Evolutionary conservation across 2,888 invertebrate species (phyloP), one percentile per base, ranked within the genome.

Genomic region (Agrilus cyanescens): DNA sequence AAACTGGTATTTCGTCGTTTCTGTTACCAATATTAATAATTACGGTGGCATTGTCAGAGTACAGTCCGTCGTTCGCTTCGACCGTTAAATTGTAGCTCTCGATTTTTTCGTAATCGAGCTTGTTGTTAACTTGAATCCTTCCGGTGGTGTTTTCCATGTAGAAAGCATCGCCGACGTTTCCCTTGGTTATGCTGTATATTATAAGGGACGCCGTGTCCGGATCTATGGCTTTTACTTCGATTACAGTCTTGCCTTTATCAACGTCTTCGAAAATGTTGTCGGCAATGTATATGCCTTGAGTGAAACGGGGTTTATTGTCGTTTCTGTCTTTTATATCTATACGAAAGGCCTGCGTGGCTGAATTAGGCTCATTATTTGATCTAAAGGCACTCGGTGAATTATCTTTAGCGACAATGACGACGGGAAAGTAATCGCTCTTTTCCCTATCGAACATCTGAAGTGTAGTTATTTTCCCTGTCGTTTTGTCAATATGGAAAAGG

Each of bases 271-370:
- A 76, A 50, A 88, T 76, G 39, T 80, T 77, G 53, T 82, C 80
- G 0, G 85, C 84, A 13, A 80, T 71, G 61, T 87, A 88, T 5
- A 77, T 72, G 1, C 73, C 66, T 58, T 84, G 75, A n/a, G 81
- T 81, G 62, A 97, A 97, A 54, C 78, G 78, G 0, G 97, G 97
- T 14, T 82, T 77, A 65, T 97, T 96, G 65, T 97, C 97, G 64
- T 97, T 97, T 61, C 88, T 88, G 67, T 97, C 97, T 15, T 88
- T 90, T 34, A 97, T 93, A 59, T 83, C 84, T 55, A 96, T 90
- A 52, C 84, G 76, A 60, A 94, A 89, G 40, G 83, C 83, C 66
- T 89, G 88, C 53, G 82, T 78, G 2, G 77, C 78, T 37, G 72
- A 75, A 64, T 91, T 91, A 40, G 80, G 88, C 56, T 82, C 71